These are phyloP conservation scores for Danio kyathit DNA, from an alignment of 2,797 vertebrate genomes.

Conservation along the genomic window DNA sequence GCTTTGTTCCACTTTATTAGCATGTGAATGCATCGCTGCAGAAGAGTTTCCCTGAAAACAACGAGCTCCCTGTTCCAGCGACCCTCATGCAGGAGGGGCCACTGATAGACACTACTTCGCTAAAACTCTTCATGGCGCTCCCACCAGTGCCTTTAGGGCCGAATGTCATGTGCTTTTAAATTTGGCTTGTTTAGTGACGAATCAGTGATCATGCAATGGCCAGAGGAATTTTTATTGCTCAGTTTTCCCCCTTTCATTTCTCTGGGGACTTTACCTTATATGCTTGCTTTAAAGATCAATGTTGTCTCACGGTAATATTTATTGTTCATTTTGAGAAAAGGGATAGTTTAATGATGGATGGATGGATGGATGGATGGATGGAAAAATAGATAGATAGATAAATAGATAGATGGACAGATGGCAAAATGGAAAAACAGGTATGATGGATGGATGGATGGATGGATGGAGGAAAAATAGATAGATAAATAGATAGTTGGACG, in stretches of 20 bases:
- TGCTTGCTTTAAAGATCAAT: not conserved
- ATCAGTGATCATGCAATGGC: not conserved
- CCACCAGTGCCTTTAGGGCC: conserved; percentile 19
- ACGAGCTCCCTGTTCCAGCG: conserved; percentile 78
- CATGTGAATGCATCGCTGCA: conserved; percentile 78
- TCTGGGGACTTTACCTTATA: not conserved
- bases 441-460: too few relatives aligned
- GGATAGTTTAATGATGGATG: accelerated
- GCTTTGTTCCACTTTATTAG: conserved; percentile 74
- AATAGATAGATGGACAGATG: not conserved
- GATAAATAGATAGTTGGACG: too few relatives aligned
- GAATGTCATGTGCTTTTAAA: conserved; percentile 24
- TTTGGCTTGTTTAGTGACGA: not conserved
- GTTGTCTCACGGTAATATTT: too few relatives aligned
- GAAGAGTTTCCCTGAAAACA: conserved; percentile 78
- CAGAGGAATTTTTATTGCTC: not conserved
- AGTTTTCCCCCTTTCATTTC: not conserved
- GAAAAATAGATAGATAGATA: not conserved
- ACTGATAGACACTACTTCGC: conserved; percentile 22
- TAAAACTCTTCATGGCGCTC: conserved; percentile 31
- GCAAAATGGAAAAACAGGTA: too few relatives aligned
- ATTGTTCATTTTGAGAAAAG: not conserved
- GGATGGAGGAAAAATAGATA: too few relatives aligned
- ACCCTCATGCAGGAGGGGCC: conserved; percentile 35
- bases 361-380: too few relatives aligned